phyloP scores from a whole-genome alignment of 2,113 vertebrate genomes.

The Solea solea region DNA sequence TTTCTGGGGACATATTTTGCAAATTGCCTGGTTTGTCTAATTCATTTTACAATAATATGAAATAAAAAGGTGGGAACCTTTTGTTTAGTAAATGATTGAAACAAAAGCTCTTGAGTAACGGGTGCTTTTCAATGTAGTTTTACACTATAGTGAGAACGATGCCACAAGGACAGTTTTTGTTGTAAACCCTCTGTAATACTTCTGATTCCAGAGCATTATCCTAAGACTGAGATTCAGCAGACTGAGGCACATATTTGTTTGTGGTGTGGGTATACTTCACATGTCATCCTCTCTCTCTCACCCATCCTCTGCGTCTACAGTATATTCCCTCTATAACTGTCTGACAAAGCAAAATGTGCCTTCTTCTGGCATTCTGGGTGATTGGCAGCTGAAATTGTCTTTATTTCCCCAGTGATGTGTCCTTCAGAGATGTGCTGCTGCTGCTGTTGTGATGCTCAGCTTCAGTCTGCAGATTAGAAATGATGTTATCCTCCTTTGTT shows the following conservation, averaged over 20 bases:
- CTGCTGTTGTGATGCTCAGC: constrained; percentile 10
- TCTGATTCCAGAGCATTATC: background rate
- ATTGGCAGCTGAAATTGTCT: constrained; percentile 75
- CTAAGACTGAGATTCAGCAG: background rate
- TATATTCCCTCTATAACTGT: constrained; percentile 5
- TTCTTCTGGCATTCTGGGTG: constrained; percentile 63
- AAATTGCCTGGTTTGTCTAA: no score
- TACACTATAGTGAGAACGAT: background rate
- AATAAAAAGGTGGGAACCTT: no score
- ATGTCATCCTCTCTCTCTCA: constrained; percentile 15
- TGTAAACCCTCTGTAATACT: background rate
- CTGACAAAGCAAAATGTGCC: constrained; percentile 20
- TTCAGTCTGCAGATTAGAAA: constrained; percentile 43
- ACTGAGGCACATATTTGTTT: constrained; percentile 15
- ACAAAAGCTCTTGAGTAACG: no score
- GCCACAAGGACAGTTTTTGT: background rate
- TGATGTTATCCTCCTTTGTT: constrained; percentile 37
- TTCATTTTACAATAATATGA: no score
- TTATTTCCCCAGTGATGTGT: constrained; percentile 54
- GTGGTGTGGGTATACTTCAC: constrained; percentile 26
- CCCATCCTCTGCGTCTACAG: background rate
- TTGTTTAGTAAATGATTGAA: no score
- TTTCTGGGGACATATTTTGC: no score
- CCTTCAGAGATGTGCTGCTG: constrained; percentile 39
- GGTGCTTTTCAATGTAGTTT: background rate